Conservation (phyloP, 1,140 invertebrate species). For the Leguminivora glycinivorella region DNA sequence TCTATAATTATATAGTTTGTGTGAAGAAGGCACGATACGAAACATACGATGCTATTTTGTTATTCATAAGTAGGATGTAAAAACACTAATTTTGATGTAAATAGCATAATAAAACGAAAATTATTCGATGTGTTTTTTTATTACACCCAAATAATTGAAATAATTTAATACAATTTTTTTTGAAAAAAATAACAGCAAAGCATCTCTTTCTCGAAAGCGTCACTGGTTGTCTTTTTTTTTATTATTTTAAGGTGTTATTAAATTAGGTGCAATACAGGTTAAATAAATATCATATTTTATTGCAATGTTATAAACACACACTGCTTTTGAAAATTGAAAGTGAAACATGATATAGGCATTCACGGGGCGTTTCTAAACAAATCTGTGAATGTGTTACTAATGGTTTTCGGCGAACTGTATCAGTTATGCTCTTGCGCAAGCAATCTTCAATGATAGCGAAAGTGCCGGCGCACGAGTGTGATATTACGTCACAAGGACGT, state of each 20-base stretch:
- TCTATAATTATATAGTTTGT: background rate
- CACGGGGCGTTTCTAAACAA: constrained; percentile 6
- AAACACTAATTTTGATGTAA: background rate
- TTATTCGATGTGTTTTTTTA: background rate
- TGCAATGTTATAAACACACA: too few relatives aligned
- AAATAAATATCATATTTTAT: too few relatives aligned
- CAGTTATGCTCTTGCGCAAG: constrained; percentile 57
- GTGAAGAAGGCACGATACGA: background rate
- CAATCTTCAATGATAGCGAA: constrained; percentile 68
- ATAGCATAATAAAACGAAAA: constrained; percentile 24
- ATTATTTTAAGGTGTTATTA: too few relatives aligned
- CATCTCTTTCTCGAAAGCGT: too few relatives aligned
- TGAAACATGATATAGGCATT: too few relatives aligned
- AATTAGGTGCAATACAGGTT: too few relatives aligned
- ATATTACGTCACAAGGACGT: constrained; percentile 69
- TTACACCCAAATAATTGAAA: background rate
- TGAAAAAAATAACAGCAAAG: too few relatives aligned
- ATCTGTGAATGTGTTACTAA: constrained; percentile 16
- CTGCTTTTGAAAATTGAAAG: too few relatives aligned
- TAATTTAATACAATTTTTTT: too few relatives aligned
- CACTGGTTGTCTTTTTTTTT: too few relatives aligned
- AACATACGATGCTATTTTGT: constrained; percentile 14
- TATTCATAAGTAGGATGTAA: background rate
- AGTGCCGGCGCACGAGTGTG: constrained; percentile 64
- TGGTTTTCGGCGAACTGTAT: constrained; percentile 32